phyloP scores from a whole-genome alignment of 53 echinoderm and acorn worm species.

The Temnopleurus reevesii region DNA sequence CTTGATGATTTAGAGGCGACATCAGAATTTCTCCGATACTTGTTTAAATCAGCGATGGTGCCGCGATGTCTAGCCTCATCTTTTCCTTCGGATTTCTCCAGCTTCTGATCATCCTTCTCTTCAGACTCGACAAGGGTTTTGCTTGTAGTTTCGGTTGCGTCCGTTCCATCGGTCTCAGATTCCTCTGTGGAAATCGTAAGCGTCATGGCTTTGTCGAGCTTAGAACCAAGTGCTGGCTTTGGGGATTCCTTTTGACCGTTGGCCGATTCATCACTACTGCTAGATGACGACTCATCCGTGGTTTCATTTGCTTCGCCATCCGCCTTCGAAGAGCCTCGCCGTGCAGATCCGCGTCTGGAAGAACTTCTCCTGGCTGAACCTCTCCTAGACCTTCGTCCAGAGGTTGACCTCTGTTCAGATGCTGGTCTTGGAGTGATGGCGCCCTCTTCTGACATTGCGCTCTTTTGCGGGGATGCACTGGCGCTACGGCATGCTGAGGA shows the following conservation, averaged over 20 bases:
- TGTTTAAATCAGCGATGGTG: constrained; percentile 28
- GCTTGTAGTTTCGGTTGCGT: background rate
- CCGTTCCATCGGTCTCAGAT: background rate
- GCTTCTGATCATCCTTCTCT: background rate
- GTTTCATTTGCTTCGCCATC: background rate
- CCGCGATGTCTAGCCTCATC: constrained; percentile 1
- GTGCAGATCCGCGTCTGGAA: background rate
- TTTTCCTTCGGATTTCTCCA: background rate
- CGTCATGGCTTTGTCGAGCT: background rate
- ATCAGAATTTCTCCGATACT: constrained; percentile 30
- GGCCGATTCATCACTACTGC: background rate
- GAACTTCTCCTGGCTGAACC: constrained; percentile 11
- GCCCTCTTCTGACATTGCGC: background rate
- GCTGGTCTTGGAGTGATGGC: background rate
- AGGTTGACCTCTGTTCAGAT: background rate
- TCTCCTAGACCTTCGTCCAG: constrained; percentile 5
- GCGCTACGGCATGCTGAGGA: background rate
- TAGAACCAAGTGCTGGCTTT: background rate
- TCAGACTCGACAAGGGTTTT: background rate
- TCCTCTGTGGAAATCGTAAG: background rate
- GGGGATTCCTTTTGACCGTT: background rate
- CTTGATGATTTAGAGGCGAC: constrained; percentile 19
- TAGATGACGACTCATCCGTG: background rate
- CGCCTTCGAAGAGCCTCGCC: background rate
- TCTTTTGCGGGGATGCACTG: constrained; percentile 6